These are phyloP conservation scores for Poecilus cupreus DNA, from an alignment of 2,888 invertebrate genomes.

Conservation along the genomic window DNA sequence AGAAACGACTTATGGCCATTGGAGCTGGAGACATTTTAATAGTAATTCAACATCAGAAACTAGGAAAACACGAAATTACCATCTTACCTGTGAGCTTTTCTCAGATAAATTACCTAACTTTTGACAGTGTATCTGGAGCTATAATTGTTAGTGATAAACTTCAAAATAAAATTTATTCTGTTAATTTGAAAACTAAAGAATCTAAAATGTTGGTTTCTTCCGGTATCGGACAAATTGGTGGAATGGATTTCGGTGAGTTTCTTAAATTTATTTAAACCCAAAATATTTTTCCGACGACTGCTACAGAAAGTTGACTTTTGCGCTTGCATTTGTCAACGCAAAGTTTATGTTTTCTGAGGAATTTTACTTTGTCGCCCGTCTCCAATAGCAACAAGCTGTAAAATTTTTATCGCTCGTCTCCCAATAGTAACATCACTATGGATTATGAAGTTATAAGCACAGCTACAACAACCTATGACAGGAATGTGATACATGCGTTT, in stretches of 20 bases:
- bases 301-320: too few species aligned
- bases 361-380: too few species aligned
- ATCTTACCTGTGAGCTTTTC: conserved; percentile 70
- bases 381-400: too few species aligned
- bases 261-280: background rate
- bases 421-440: too few species aligned
- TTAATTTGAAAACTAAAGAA: conserved; percentile 68
- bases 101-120: conserved; percentile 81
- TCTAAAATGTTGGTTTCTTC: conserved; percentile 68
- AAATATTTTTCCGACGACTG: too few species aligned
- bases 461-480: too few species aligned
- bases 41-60: conserved; percentile 78
- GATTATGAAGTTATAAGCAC: too few species aligned
- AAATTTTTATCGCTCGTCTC: too few species aligned
- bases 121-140: conserved; percentile 76
- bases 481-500: too few species aligned
- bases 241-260: conserved; percentile 76
- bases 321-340: too few species aligned
- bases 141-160: conserved; percentile 75
- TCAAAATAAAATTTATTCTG: conserved; percentile 72
- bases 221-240: conserved; percentile 74
- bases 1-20: conserved; percentile 75
- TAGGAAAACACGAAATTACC: conserved; percentile 80
- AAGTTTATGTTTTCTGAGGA: too few species aligned
- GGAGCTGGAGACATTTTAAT: conserved; percentile 77